Evolutionary conservation across 2,888 invertebrate genomes (phyloP), one percentile per base, ranked within the genome.

Genomic region (Watsonalla cultraria): DNA sequence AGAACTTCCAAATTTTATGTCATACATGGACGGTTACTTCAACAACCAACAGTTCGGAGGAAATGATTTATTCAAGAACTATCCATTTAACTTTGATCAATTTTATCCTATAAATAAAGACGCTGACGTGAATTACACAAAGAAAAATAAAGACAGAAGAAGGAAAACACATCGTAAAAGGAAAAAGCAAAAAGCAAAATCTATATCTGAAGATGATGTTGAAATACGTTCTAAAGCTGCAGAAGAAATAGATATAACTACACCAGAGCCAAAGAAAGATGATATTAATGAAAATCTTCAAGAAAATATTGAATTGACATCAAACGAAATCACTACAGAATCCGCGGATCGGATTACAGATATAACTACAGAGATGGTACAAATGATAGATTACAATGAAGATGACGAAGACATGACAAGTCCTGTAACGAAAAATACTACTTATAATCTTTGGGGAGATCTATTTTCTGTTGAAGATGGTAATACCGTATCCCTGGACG

Each of bases 401-500:
- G 57, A 62, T 48, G 56, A 68, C 33, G 47, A 48, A 14, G 55
- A 68, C 50, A 52, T 15, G 37, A 51, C 56, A 46, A 56, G 6
- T 57, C 60, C 14, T 70, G 56, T 49, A 55, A 57, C 47, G 8
- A 47, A 61, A 37, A 54, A 56, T 54, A 56, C 46, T 37, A 45
- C 58, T 46, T 47, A 52, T 34, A 55, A 55, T 9, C 7, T 47
- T 33, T 0, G 46, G 5, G 50, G 39, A 45, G 33, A 15, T 11
- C 8, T 5, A 13, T 14, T 14, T 14, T n/a, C n/a, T 7, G 34
- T 34, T 4, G 6, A 35, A 11, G 35, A 0, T 39, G 11, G 11
- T 45, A 66, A 67, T 9, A 74, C 81, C 51, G 68, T 70, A 14
- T 62, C 81, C 2, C 60, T 76, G 5, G 76, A 82, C 5, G 88